A percentile compares a stretch with the other conserved stretches of the same genome.
These are phyloP conservation scores for Drosophila anceps DNA, from an alignment of 2,888 invertebrate genomes.

Conservation along the genomic window DNA sequence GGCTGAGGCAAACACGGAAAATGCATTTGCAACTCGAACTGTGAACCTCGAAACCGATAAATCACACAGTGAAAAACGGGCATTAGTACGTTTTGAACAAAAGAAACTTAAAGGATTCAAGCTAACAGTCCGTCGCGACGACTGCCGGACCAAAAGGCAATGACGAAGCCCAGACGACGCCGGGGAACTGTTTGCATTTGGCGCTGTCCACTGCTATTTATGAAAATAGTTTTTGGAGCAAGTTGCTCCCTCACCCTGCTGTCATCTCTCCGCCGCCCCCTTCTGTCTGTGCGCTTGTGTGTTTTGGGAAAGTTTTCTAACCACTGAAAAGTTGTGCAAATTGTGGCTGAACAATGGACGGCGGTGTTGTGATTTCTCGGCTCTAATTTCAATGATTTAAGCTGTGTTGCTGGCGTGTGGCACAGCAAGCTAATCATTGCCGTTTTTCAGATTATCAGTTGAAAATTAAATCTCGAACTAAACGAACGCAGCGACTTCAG, in stretches of 20 bases:
- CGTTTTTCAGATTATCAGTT: constrained; percentile 27
- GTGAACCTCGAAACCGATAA: constrained; percentile 81
- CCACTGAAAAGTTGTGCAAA: constrained; percentile 78
- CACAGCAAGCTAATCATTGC: constrained; percentile 57
- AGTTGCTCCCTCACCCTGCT: constrained; percentile 29
- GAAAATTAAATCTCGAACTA: constrained; percentile 28
- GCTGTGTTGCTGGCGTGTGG: constrained; percentile 28
- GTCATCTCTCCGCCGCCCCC: not conserved
- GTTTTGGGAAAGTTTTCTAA: constrained; percentile 66
- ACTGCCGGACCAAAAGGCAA: constrained; percentile 24
- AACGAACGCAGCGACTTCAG: constrained; percentile 18
- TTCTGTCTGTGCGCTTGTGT: constrained; percentile 16
- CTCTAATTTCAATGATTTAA: constrained; percentile 67
- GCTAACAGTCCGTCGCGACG: constrained; percentile 51
- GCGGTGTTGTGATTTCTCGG: constrained; percentile 70
- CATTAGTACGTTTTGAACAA: constrained; percentile 77
- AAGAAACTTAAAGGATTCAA: constrained; percentile 79
- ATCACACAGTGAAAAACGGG: constrained; percentile 82
- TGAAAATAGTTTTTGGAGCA: constrained; percentile 74
- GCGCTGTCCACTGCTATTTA: constrained; percentile 70
- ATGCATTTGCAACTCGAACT: constrained; percentile 82
- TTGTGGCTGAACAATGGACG: constrained; percentile 70
- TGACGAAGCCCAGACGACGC: constrained; percentile 65
- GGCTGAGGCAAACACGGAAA: constrained; percentile 66
- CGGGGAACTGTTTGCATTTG: constrained; percentile 58